These are phyloP conservation scores for Otolemur garnettii DNA, from an alignment of 2,113 vertebrate genomes.

Conservation along the genomic window DNA sequence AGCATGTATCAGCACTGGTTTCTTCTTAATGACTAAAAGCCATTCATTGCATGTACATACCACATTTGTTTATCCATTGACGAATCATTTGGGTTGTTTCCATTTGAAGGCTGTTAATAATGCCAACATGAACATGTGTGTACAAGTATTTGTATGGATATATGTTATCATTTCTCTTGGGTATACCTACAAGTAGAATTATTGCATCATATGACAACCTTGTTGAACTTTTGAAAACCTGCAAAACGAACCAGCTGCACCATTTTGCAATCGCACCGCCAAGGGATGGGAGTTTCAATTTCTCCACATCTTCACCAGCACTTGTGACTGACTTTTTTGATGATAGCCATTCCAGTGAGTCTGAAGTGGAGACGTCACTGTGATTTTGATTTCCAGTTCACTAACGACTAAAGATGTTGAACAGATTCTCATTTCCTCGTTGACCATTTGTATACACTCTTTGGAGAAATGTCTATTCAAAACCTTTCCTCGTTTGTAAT, in stretches of 20 bases:
- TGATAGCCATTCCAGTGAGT: too few species aligned
- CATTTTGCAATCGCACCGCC: background rate
- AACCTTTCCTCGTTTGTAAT: background rate
- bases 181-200: background rate
- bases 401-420: background rate
- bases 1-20: background rate
- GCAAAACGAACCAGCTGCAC: background rate
- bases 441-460: background rate
- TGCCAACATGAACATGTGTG: background rate
- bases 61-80: background rate
- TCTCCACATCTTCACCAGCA: background rate
- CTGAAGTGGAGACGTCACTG: background rate
- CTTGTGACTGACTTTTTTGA: background rate
- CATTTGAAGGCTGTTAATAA: background rate
- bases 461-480: background rate
- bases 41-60: accelerated
- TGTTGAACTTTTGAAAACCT: background rate
- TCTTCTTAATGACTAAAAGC: background rate
- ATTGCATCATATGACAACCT: background rate
- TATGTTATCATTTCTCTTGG: background rate
- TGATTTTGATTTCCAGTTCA: background rate
- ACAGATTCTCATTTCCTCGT: too few species aligned
- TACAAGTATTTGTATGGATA: background rate
- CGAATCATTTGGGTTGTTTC: background rate
- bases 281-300: background rate